A percentile compares a stretch with the other conserved stretches of the same genome.
These are phyloP conservation scores for Danio jaintianensis DNA, from an alignment of 2,797 vertebrate genomes.

Conservation along the genomic window DNA sequence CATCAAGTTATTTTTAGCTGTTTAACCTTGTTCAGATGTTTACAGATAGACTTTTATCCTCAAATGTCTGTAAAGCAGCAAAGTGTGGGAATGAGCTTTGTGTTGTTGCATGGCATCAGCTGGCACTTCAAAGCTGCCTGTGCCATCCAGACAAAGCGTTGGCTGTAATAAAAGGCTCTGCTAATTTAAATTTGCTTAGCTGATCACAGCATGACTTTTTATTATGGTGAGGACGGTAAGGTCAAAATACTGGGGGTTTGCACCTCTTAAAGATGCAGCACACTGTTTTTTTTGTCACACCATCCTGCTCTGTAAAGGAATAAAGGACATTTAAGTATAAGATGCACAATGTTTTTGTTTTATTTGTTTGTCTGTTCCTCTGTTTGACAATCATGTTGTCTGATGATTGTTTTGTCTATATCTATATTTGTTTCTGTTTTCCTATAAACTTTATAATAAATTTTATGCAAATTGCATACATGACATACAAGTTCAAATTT, in stretches of 20 bases:
- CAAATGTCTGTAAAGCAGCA: neutral
- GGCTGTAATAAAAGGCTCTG: slow-evolving; percentile 13
- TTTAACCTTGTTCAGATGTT: slow-evolving; percentile 9
- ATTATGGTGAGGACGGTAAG: neutral
- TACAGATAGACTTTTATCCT: neutral
- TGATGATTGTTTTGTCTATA: neutral
- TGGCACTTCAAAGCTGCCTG: slow-evolving; percentile 42
- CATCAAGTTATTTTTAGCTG: slow-evolving; percentile 9
- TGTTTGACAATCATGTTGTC: neutral
- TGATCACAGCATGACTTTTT: slow-evolving; percentile 18
- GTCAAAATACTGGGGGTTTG: slow-evolving; percentile 17
- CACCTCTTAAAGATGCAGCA: slow-evolving; percentile 8
- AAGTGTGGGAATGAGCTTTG: slow-evolving; percentile 23
- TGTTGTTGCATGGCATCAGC: slow-evolving; percentile 36
- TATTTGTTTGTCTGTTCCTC: neutral
- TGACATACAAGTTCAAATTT: no score
- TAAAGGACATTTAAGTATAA: neutral
- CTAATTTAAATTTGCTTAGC: slow-evolving; percentile 26
- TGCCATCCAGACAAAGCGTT: slow-evolving; percentile 10
- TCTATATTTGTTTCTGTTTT: no score
- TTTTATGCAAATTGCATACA: no score
- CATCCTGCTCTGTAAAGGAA: neutral
- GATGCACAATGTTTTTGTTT: neutral
- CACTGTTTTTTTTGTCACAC: slow-evolving; percentile 5
- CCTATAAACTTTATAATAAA: no score